phyloP scores from a whole-genome alignment of 2,888 invertebrate genomes.

The Eupithecia vulgata region DNA sequence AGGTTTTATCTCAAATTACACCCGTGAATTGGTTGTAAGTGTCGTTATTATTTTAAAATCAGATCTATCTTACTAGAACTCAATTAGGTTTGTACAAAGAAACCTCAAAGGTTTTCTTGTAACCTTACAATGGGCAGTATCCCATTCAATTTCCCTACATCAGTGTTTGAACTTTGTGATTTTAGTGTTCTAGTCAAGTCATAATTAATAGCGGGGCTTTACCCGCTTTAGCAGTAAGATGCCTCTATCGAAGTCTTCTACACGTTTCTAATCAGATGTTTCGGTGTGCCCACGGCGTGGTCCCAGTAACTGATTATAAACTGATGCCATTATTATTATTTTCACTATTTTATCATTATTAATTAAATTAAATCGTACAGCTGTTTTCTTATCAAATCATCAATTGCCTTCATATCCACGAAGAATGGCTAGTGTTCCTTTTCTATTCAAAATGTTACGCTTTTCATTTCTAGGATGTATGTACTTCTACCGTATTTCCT shows the following conservation, averaged over 20 bases:
- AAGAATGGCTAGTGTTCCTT: too few species aligned
- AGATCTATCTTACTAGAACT: background rate
- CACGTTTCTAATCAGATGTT: slow-evolving; percentile 30
- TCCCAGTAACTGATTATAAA: slow-evolving; percentile 25
- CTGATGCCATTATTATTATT: slow-evolving; percentile 18
- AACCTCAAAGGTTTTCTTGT: too few species aligned
- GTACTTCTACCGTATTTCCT: background rate
- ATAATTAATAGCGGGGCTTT: background rate
- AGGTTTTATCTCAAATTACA: background rate
- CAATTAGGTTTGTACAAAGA: background rate
- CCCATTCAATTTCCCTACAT: background rate
- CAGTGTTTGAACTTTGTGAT: background rate
- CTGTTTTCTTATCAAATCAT: background rate
- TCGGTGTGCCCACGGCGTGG: slow-evolving; percentile 21
- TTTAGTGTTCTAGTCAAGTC: background rate
- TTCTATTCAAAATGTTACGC: background rate
- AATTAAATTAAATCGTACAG: slow-evolving; percentile 4
- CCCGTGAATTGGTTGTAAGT: background rate
- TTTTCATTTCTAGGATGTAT: background rate
- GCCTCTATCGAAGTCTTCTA: slow-evolving; percentile 12
- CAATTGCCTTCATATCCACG: too few species aligned
- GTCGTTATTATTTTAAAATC: background rate
- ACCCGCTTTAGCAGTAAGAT: slow-evolving; percentile 4
- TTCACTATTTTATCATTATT: slow-evolving; percentile 13
- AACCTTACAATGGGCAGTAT: too few species aligned